Evolutionary conservation across 1,140 invertebrate genomes (phyloP), one percentile per base, ranked within the genome.

Genomic region (Polyergus mexicanus): DNA sequence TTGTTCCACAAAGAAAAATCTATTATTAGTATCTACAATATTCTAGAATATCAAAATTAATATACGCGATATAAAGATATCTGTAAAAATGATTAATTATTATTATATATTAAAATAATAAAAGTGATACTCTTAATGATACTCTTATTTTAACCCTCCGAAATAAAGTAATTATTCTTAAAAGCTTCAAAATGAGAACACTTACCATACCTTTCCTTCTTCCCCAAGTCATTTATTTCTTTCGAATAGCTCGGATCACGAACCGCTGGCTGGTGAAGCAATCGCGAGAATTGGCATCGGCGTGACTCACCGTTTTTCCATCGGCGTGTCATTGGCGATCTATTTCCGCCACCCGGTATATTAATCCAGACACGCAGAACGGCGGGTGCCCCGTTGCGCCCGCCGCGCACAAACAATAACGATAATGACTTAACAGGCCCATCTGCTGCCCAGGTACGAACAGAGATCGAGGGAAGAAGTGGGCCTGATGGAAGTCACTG

Each of bases 341-440:
- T 80, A 88, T 89, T 87, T 74, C 51, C 56, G 51, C 85, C 88
- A 89, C 88, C 63, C 69, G 58, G 41, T 90, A 68, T 75, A 85
- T 80, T 69, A 85, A 78, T 22, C n/a, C 41, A 47, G 35, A n/a
- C 77, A 44, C 35, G 62, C 28, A 44, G 74, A 69, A 13, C 47
- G 54, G 62, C 38, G 89, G 71, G 83, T 58, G 54, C 65, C 28
- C 58, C 5, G 72, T 60, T 35, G 85, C 78, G 85, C 76, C 63
- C 38, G 47, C 56, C 68, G 51, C 86, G 66, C 69, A 56, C 89
- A 83, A 88, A 90, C 86, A 90, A 89, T 90, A 87, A 90, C 76
- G 56, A 80, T 90, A 90, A 90, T 90, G 88, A 88, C 76, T 90
- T 88, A 89, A 90, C 88, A 86, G 86, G 63, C 76, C 89, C 89